phyloP scores from a whole-genome alignment of 2,797 vertebrate species.

The Selene dorsalis region DNA sequence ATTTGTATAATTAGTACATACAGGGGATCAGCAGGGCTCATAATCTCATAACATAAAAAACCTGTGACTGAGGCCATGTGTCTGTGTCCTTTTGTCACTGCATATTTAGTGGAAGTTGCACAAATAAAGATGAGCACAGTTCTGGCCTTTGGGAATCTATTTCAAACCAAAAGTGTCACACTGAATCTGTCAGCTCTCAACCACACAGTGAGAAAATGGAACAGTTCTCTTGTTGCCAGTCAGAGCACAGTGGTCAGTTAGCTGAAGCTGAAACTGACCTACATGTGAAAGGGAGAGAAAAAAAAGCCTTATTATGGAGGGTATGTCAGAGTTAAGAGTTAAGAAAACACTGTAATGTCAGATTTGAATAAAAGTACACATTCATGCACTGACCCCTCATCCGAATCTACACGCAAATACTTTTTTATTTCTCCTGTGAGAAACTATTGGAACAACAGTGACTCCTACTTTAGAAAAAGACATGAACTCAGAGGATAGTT shows the following conservation, averaged over 20 bases:
- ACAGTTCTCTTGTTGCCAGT: conserved; percentile 28
- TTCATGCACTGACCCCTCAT: not conserved
- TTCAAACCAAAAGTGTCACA: conserved; percentile 65
- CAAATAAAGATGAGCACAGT: conserved; percentile 46
- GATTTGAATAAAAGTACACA: not conserved
- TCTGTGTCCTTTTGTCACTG: conserved; percentile 27
- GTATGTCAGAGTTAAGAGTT: not conserved
- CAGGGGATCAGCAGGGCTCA: not conserved
- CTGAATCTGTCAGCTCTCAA: conserved; percentile 64
- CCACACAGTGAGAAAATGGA: conserved; percentile 57
- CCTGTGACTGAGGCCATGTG: conserved; percentile 8
- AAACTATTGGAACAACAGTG: not conserved
- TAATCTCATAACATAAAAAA: not conserved
- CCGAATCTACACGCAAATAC: too few relatives aligned
- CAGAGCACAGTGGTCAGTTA: conserved; percentile 54
- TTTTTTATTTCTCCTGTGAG: not conserved
- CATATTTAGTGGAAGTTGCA: conserved; percentile 36
- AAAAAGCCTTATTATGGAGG: conserved; percentile 22
- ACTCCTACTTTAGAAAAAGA: not conserved
- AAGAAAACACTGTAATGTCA: not conserved
- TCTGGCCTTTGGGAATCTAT: conserved; percentile 58
- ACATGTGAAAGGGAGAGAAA: conserved; percentile 33
- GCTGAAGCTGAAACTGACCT: conserved; percentile 53
- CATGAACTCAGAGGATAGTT: not conserved
- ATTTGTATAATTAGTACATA: not conserved